A percentile compares a stretch with the other conserved stretches of the same genome.
Evolutionary conservation across 35 echinoderm and acorn worm genomes (phyloP).

Genomic region (Apostichopus californicus): DNA sequence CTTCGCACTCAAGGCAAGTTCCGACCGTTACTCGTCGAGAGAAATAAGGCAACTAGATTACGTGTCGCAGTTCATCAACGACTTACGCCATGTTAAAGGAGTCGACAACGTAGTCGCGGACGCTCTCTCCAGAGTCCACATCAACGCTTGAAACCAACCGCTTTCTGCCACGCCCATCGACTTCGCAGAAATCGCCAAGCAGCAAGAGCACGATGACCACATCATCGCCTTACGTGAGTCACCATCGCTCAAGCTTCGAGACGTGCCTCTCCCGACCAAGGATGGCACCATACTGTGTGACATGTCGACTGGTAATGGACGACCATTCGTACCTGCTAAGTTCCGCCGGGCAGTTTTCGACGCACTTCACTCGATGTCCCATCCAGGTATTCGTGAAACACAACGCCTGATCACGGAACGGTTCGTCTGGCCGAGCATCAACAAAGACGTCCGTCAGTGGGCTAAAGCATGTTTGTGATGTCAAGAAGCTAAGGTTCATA

Average conservation of each 20-base stretch:
- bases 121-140: neutral
- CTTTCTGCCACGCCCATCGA: neutral
- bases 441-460: slow-evolving; percentile 57
- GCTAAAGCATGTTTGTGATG: slow-evolving; percentile 64
- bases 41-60: neutral
- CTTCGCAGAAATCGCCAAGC: neutral
- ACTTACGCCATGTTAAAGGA: too few species aligned
- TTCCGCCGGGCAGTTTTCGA: neutral
- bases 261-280: neutral
- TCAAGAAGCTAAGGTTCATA: slow-evolving; percentile 61
- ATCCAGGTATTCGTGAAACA: slow-evolving; percentile 58
- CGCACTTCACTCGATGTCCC: neutral
- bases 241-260: neutral
- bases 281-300: neutral
- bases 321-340: neutral
- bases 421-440: neutral
- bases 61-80: neutral
- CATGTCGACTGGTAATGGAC: neutral
- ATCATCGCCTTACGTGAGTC: neutral
- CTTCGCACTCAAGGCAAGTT: slow-evolving; percentile 40
- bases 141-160: neutral
- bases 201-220: neutral
- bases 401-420: slow-evolving; percentile 52
- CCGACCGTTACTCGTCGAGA: slow-evolving; percentile 50
- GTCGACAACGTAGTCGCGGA: neutral